Evolutionary conservation across 2,113 vertebrate species (phyloP).

Genomic region (Gobio gobio): DNA sequence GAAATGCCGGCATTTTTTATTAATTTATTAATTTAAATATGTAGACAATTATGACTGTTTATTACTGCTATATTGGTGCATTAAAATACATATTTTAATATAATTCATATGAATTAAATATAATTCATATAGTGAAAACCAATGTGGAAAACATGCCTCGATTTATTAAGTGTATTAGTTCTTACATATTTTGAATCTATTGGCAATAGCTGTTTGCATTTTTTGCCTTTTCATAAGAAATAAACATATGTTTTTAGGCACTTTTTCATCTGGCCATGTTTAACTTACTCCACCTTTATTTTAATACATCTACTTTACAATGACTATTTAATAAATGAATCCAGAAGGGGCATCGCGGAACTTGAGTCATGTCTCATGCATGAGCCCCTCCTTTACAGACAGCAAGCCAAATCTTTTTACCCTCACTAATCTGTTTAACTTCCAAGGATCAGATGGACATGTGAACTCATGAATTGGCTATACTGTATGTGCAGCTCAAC

Average conservation of each 20-base stretch:
- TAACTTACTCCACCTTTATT: neutral
- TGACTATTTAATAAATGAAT: neutral
- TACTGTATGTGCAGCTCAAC: neutral
- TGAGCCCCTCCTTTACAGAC: neutral
- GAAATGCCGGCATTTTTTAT: neutral
- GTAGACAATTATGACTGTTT: neutral
- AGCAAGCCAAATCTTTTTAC: constrained; percentile 8
- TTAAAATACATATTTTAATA: neutral
- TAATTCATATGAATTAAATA: neutral
- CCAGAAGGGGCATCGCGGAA: neutral
- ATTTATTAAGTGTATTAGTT: neutral
- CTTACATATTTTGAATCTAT: neutral
- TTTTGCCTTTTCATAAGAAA: neutral
- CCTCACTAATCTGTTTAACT: neutral
- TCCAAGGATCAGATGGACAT: neutral
- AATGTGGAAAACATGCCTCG: too few relatives aligned
- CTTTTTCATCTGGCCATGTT: neutral
- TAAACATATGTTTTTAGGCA: neutral
- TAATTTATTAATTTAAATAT: neutral
- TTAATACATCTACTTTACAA: neutral
- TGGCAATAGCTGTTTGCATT: neutral
- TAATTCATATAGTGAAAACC: too few relatives aligned
- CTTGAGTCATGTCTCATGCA: neutral
- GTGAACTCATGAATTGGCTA: constrained; percentile 1
- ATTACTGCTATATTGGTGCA: neutral